Evolutionary conservation across 2,888 invertebrate species (phyloP).

Genomic region (Archips xylosteana): DNA sequence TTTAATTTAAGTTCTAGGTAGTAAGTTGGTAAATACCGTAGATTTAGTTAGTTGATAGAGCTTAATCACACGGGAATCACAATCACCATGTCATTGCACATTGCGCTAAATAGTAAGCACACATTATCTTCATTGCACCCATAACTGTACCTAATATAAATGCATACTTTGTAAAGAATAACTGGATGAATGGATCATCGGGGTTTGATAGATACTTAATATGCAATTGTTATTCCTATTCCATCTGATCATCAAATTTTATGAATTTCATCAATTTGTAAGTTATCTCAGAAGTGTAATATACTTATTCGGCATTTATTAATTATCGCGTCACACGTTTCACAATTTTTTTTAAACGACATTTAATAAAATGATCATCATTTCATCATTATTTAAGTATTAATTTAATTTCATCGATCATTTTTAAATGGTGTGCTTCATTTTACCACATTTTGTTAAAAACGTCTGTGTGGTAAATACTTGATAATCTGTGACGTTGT

Average conservation of each 20-base stretch:
- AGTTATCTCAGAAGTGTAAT: neutral
- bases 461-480: too few species aligned
- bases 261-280: neutral
- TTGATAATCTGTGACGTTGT: neutral
- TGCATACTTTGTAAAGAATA: neutral
- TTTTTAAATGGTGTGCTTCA: neutral
- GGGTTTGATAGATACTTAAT: neutral
- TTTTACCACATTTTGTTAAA: too few species aligned
- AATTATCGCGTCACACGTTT: too few species aligned
- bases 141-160: neutral
- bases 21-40: neutral
- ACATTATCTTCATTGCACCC: neutral
- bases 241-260: neutral
- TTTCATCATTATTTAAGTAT: neutral
- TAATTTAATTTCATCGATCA: neutral
- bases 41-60: neutral
- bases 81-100: constrained; percentile 9
- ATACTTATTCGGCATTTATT: too few species aligned
- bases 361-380: neutral
- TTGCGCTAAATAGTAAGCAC: constrained; percentile 6
- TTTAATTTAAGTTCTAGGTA: neutral
- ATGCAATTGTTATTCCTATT: neutral
- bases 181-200: neutral
- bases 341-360: neutral
- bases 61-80: constrained; percentile 21